phyloP scores from a whole-genome alignment of 2,113 vertebrate genomes.

The Macquaria australasica region DNA sequence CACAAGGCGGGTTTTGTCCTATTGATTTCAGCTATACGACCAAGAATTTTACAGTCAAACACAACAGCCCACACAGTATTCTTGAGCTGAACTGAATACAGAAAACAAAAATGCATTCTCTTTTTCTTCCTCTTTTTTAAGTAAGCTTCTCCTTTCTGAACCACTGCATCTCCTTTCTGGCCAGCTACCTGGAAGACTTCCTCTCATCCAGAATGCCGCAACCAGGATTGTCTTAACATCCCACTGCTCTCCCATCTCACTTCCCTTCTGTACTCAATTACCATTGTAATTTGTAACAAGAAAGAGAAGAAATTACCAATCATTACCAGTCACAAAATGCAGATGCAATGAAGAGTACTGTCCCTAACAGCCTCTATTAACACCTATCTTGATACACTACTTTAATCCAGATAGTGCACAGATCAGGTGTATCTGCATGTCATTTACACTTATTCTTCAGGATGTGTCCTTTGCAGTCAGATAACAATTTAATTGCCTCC shows the following conservation, averaged over 20 bases:
- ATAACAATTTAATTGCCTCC: background rate
- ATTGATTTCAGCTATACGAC: constrained; percentile 1
- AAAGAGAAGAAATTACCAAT: background rate
- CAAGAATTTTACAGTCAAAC: background rate
- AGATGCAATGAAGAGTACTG: background rate
- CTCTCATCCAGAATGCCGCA: no score
- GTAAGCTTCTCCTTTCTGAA: background rate
- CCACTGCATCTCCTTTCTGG: background rate
- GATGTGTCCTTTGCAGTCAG: background rate
- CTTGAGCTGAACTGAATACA: no score
- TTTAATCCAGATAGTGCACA: background rate
- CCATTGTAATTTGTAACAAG: background rate
- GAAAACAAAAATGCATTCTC: background rate
- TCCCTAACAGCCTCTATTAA: background rate
- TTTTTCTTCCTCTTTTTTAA: background rate
- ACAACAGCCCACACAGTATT: background rate
- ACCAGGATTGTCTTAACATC: background rate
- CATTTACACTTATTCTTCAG: background rate
- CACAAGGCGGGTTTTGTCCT: background rate
- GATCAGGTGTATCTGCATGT: background rate
- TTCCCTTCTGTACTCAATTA: background rate
- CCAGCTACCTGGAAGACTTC: background rate
- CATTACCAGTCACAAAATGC: background rate
- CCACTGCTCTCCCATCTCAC: background rate
- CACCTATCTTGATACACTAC: background rate